Conservation (phyloP, 2,888 invertebrate species). For the Lasioglossum calceatum region DNA sequence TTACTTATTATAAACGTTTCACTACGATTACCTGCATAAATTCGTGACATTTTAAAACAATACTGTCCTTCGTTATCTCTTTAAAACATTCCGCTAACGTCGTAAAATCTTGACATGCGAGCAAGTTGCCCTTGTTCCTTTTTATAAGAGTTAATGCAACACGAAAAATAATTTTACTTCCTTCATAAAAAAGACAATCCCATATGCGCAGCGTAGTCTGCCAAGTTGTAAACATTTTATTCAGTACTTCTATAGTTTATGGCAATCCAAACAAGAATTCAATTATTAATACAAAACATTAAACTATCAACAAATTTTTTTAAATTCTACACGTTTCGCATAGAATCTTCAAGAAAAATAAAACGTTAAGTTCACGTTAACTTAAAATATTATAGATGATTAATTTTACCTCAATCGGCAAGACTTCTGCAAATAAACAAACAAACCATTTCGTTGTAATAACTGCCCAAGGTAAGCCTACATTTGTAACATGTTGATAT, state of each 20-base stretch:
- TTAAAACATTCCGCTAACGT: conserved; percentile 93
- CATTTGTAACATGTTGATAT: conserved; percentile 91
- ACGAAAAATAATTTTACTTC: conserved; percentile 95
- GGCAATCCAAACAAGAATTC: conserved; percentile 49
- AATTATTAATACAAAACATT: conserved; percentile 48
- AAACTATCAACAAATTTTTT: conserved; percentile 32
- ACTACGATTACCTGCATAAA: conserved; percentile 91
- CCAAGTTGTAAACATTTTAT: conserved; percentile 59
- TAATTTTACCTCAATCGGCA: conserved; percentile 91
- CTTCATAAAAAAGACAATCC: conserved; percentile 98
- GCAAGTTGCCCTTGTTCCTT: conserved; percentile 89
- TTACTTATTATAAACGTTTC: conserved; percentile 12
- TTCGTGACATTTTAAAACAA: conserved; percentile 93
- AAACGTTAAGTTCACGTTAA: conserved; percentile 11
- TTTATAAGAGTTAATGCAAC: conserved; percentile 94
- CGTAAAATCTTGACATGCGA: conserved; percentile 92
- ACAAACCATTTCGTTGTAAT: conserved; percentile 98
- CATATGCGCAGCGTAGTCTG: conserved; percentile 96
- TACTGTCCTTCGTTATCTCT: conserved; percentile 91
- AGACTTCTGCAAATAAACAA: conserved; percentile 96
- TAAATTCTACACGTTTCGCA: conserved; percentile 48
- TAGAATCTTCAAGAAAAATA: conserved; percentile 37
- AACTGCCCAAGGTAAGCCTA: conserved; percentile 95
- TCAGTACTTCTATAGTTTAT: conserved; percentile 47
- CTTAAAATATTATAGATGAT: conserved; percentile 47